phyloP scores from a whole-genome alignment of 2,888 invertebrate genomes.

The Acanthosepion pharaonis region DNA sequence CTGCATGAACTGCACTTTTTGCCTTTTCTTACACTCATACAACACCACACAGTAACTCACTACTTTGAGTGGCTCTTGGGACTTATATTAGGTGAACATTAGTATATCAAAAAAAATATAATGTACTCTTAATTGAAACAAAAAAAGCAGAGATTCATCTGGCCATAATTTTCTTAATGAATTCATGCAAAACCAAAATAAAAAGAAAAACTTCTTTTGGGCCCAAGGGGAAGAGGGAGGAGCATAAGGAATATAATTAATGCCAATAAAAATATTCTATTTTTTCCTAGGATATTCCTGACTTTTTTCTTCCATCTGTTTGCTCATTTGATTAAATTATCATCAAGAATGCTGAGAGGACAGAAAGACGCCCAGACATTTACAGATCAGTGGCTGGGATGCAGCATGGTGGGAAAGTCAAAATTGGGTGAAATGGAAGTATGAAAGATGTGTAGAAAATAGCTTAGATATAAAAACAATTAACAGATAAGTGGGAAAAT shows the following conservation, averaged over 20 bases:
- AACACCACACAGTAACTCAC: no score
- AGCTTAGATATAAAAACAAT: background rate
- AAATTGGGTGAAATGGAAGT: background rate
- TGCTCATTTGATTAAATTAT: background rate
- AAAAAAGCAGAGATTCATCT: background rate
- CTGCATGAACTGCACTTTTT: no score
- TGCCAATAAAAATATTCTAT: background rate
- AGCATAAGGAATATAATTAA: background rate
- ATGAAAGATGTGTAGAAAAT: background rate
- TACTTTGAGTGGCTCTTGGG: no score
- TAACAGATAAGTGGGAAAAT: no score
- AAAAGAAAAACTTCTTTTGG: background rate
- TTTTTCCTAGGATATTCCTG: background rate
- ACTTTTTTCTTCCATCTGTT: background rate
- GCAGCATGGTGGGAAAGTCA: background rate
- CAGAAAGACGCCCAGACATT: background rate
- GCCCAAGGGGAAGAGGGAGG: background rate
- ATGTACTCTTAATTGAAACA: no score
- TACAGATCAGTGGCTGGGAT: background rate
- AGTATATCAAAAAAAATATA: no score
- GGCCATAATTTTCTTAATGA: background rate
- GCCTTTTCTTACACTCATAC: no score
- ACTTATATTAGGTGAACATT: no score
- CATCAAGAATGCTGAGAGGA: constrained; percentile 4
- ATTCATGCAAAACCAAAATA: background rate